phyloP scores from a whole-genome alignment of 2,888 invertebrate genomes.

The Tuberolachnus salignus region DNA sequence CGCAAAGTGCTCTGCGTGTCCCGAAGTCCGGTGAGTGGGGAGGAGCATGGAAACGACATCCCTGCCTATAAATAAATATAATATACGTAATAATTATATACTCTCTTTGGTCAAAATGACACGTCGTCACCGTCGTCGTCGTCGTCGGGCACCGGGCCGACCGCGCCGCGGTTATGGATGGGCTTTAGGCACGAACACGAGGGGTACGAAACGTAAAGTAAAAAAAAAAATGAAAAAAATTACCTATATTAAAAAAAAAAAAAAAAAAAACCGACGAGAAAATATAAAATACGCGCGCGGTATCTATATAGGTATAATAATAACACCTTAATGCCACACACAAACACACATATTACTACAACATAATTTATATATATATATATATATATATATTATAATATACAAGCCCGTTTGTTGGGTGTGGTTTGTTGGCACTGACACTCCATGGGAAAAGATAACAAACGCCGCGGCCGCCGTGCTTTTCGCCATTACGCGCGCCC shows the following conservation, averaged over 20 bases:
- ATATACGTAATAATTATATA: too few species aligned
- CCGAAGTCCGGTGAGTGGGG: too few species aligned
- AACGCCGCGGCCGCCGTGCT: constrained; percentile 46
- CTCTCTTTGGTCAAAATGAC: constrained; percentile 31
- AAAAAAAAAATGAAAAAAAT: too few species aligned
- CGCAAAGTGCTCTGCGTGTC: too few species aligned
- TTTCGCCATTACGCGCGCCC: constrained; percentile 43
- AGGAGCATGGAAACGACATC: too few species aligned
- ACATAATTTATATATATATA: constrained; percentile 8
- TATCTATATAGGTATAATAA: constrained; percentile 13
- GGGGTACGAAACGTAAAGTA: too few species aligned
- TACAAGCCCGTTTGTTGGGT: constrained; percentile 47
- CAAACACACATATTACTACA: not conserved
- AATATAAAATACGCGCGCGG: not conserved
- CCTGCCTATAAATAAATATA: too few species aligned
- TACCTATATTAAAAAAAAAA: constrained; percentile 3
- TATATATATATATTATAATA: not conserved
- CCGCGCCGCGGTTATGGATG: constrained; percentile 40
- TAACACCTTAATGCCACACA: not conserved
- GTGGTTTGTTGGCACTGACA: constrained; percentile 53
- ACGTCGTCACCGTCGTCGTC: not conserved
- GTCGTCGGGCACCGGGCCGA: not conserved
- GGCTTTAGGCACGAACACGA: constrained; percentile 39
- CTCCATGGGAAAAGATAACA: constrained; percentile 51
- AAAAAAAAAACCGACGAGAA: constrained; percentile 17